A percentile compares a stretch with the other conserved stretches of the same genome.
These are phyloP conservation scores for Enchytraeus crypticus DNA, from an alignment of 2,888 invertebrate species.

Conservation along the genomic window DNA sequence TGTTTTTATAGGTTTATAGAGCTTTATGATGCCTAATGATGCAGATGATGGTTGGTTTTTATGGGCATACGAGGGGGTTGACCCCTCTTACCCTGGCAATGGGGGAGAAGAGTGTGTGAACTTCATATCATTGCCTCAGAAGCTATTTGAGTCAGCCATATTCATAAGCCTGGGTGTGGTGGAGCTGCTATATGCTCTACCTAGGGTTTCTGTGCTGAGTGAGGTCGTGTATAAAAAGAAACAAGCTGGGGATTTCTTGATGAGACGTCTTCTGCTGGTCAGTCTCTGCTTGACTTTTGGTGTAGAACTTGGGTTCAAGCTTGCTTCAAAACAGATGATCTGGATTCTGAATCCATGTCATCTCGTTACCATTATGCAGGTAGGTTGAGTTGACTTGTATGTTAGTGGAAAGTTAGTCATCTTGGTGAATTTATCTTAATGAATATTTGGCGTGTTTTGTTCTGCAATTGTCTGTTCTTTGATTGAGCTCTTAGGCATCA, in stretches of 20 bases:
- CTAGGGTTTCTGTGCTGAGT: not conserved
- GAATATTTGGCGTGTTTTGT: too few species aligned
- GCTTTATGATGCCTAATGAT: too few species aligned
- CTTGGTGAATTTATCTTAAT: not conserved
- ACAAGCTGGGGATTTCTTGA: slow-evolving; percentile 11
- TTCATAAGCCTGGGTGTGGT: not conserved
- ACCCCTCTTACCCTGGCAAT: not conserved
- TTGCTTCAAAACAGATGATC: slow-evolving; percentile 82
- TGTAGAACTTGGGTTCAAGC: slow-evolving; percentile 90
- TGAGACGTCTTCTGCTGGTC: slow-evolving; percentile 61
- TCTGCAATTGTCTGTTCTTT: too few species aligned
- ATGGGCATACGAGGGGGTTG: not conserved
- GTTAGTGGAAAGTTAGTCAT: not conserved
- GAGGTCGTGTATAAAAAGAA: not conserved
- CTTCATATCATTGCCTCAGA: not conserved
- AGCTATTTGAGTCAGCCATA: not conserved
- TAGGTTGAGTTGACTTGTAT: not conserved
- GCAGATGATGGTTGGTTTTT: too few species aligned
- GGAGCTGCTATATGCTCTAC: not conserved
- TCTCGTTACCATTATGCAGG: slow-evolving; percentile 65
- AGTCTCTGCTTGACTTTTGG: slow-evolving; percentile 78
- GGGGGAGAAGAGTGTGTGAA: not conserved
- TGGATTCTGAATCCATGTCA: slow-evolving; percentile 94
- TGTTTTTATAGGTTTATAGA: too few species aligned
- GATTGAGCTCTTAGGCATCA: too few species aligned